Evolutionary conservation across 2,797 vertebrate genomes (phyloP).

Genomic region (Acrossocheilus wenchowensis): DNA sequence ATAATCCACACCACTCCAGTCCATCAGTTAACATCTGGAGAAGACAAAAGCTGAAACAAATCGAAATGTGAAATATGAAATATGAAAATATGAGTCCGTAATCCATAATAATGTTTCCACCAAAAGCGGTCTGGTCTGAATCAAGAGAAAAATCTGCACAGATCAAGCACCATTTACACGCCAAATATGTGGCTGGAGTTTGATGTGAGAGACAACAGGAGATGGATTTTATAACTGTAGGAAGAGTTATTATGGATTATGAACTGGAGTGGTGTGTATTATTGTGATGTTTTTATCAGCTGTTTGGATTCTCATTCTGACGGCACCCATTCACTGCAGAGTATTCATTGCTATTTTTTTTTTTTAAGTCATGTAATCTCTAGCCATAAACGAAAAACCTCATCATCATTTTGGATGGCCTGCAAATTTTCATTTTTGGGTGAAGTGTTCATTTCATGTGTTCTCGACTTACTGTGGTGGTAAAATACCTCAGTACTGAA

Average conservation of each 20-base stretch:
- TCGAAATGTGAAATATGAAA: not conserved
- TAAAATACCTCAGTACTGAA: not conserved
- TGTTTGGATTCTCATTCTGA: not conserved
- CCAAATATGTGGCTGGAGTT: not conserved
- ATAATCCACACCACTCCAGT: not conserved
- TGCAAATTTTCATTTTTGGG: not conserved
- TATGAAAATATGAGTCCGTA: not conserved
- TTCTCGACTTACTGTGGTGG: not conserved
- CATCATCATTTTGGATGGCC: not conserved
- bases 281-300: not conserved
- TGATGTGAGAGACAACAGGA: not conserved
- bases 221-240: not conserved
- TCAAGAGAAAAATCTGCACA: not conserved
- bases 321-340: not conserved
- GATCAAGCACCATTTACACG: not conserved
- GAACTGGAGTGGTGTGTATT: not conserved
- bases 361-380: not conserved
- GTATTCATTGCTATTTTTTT: not conserved
- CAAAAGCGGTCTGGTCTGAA: not conserved
- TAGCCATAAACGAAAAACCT: not conserved
- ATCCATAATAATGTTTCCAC: not conserved
- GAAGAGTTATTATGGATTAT: not conserved
- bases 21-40: not conserved
- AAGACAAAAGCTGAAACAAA: not conserved
- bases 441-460: not conserved